These are phyloP conservation scores for Diloba caeruleocephala DNA, from an alignment of 2,888 invertebrate species.

Conservation along the genomic window DNA sequence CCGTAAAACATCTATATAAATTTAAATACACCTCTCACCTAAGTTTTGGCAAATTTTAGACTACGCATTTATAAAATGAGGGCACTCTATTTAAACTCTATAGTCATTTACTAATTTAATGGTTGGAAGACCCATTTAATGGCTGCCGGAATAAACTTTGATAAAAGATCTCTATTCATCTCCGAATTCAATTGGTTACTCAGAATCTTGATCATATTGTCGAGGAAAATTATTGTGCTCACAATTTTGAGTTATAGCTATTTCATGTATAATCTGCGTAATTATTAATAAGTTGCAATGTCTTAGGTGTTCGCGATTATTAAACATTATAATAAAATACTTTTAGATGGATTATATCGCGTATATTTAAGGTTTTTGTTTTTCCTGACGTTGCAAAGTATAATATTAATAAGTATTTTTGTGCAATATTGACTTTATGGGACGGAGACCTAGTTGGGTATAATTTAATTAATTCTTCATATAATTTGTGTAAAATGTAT, in stretches of 20 bases:
- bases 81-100: conserved; percentile 16
- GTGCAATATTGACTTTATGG: no score
- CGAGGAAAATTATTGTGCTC: conserved; percentile 9
- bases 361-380: no score
- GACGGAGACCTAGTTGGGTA: no score
- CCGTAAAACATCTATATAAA: conserved; percentile 45
- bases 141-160: conserved; percentile 16
- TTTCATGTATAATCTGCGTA: no score
- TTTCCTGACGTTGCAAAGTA: no score
- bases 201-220: conserved; percentile 24
- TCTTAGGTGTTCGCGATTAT: no score
- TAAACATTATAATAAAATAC: no score
- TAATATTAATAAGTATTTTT: no score
- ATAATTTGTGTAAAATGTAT: no score
- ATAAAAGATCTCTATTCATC: conserved; percentile 28
- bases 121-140: conserved; percentile 15
- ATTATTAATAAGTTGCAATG: no score
- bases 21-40: conserved; percentile 31
- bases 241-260: conserved; percentile 15
- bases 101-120: conserved; percentile 22
- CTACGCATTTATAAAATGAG: conserved; percentile 31
- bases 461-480: no score
- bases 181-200: conserved; percentile 27
- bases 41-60: conserved; percentile 33
- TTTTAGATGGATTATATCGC: no score